Evolutionary conservation across 2,888 invertebrate species (phyloP).

Genomic region (Cheilosia vernalis): DNA sequence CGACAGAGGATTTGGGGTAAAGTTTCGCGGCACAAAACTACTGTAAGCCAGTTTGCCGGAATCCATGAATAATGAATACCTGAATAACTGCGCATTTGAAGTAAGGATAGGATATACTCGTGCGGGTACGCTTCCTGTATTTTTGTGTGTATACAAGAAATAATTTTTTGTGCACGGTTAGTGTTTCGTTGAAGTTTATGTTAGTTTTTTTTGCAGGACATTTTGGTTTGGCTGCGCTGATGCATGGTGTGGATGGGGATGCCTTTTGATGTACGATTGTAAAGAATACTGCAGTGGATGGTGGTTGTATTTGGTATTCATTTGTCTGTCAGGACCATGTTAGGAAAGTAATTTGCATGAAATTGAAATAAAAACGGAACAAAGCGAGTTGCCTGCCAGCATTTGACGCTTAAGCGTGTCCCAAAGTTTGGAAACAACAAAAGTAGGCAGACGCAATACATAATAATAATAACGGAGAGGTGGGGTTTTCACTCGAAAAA

Average conservation of each 20-base stretch:
- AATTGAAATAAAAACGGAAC: constrained; percentile 64
- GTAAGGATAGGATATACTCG: constrained; percentile 36
- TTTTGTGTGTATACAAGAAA: constrained; percentile 14
- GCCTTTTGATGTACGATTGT: constrained; percentile 67
- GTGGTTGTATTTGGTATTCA: constrained; percentile 49
- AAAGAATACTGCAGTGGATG: constrained; percentile 58
- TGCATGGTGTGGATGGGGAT: constrained; percentile 18
- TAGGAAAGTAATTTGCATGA: constrained; percentile 72
- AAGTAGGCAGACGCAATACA: background rate
- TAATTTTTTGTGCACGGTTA: constrained; percentile 17
- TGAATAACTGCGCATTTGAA: constrained; percentile 68
- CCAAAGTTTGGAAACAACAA: background rate
- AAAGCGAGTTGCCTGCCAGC: background rate
- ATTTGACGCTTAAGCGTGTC: constrained; percentile 1
- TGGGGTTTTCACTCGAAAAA: no score
- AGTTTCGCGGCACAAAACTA: constrained; percentile 59
- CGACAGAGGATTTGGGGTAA: constrained; percentile 27
- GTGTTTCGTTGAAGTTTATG: constrained; percentile 48
- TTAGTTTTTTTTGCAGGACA: constrained; percentile 11
- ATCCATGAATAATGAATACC: constrained; percentile 72
- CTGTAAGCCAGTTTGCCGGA: constrained; percentile 41
- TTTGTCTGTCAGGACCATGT: constrained; percentile 65
- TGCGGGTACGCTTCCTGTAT: constrained; percentile 59
- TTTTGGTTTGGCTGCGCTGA: constrained; percentile 1
- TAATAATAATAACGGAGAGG: background rate